Base-by-base conservation (phyloP, 2,113 vertebrate genomes). In the Chionis minor region DNA sequence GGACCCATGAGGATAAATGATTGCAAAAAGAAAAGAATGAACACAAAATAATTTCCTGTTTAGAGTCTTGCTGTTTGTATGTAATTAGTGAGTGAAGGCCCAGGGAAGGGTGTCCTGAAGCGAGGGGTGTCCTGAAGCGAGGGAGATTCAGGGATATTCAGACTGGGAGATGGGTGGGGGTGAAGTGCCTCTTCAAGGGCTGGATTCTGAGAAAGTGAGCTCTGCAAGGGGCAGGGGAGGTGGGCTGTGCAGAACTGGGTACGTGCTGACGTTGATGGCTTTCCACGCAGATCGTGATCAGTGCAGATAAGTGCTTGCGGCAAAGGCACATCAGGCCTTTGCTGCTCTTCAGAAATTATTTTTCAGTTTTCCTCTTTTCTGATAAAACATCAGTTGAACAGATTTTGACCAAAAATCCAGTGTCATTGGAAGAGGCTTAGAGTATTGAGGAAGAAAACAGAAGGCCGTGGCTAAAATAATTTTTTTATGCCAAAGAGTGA, bases 1-100 rank as follows among this genome's bases (percentile, higher is more conserved):
- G 91, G 94, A 94, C 81, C 54, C 89, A 24, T 27, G 70, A 94
- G 88, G 66, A 84, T 86, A 78, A 88, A 93, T 24, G 17, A 81
- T 61, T 86, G 54, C 77, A 93, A 85, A 91, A 94, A 85, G 58
- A 54, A 62, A 87, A 91, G 66, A 79, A 87, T 26, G 52, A 94
- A 70, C 12, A 61, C 74, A 82, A 85, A 89, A 85, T 84, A 56
- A 88, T 86, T 92, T 97, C 84, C 88, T 95, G 65, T 95, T 87
- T 80, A 66, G 81, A 84, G 44, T 75, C 49, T 59, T 86, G 83
- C 33, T 72, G 70, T 84, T 95, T 70, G 56, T 69, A 9, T 81
- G 86, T 71, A 87, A 82, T 95, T 89, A 89, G 81, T 54, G 81
- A 89, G 33, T 38, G 75, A 90, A 87, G 54, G 86, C 62, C 20